Conservation (phyloP, 2,888 invertebrate genomes). For the Ethmia dodecea region DNA sequence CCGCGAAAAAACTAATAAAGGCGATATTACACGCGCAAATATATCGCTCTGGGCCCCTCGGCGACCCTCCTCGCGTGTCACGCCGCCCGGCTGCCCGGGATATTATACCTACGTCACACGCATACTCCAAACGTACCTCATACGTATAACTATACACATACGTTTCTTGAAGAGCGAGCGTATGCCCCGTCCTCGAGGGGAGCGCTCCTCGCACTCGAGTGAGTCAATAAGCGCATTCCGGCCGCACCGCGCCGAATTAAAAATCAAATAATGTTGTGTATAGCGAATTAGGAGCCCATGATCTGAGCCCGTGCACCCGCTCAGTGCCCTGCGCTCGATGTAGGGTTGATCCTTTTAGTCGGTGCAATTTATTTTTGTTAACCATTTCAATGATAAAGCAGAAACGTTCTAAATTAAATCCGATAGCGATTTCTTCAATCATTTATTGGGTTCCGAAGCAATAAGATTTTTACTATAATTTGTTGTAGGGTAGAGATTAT, state of each 20-base stretch:
- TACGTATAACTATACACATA: no score
- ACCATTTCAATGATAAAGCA: no score
- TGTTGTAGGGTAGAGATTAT: no score
- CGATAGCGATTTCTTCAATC: no score
- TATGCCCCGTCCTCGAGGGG: neutral
- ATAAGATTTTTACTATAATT: no score
- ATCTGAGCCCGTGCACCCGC: constrained; percentile 8
- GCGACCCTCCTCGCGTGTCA: constrained; percentile 12
- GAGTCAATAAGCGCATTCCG: constrained; percentile 66
- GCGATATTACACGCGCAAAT: constrained; percentile 54
- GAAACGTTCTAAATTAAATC: no score
- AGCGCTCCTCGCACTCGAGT: constrained; percentile 23
- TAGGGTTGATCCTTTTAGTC: neutral
- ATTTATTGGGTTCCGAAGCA: no score
- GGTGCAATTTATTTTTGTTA: no score
- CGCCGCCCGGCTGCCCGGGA: neutral
- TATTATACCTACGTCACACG: no score
- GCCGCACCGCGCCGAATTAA: constrained; percentile 59
- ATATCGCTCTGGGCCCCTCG: constrained; percentile 25
- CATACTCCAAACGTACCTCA: no score
- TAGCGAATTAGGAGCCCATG: constrained; percentile 44
- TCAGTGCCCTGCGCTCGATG: neutral
- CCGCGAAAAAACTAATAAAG: constrained; percentile 73
- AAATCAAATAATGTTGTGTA: constrained; percentile 74
- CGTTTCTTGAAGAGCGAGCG: no score